A percentile compares a stretch with the other conserved stretches of the same genome.
Evolutionary conservation across 2,888 invertebrate genomes (phyloP).

Genomic region (Rapana venosa): DNA sequence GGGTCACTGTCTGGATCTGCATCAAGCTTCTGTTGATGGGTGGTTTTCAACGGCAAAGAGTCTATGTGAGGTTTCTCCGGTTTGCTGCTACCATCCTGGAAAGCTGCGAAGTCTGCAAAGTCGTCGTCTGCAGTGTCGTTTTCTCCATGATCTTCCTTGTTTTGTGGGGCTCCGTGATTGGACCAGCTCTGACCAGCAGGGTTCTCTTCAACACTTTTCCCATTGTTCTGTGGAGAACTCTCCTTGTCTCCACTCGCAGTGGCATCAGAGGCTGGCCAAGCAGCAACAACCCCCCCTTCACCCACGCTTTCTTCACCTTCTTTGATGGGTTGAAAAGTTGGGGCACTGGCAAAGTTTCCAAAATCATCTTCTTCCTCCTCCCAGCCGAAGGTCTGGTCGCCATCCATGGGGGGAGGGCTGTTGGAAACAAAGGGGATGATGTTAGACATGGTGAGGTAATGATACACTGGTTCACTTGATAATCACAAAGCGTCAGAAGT

Average conservation of each 20-base stretch:
- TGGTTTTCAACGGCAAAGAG: conserved; percentile 1
- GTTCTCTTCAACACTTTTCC: background rate
- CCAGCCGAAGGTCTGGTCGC: conserved; percentile 57
- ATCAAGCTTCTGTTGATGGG: background rate
- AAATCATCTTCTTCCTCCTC: conserved; percentile 61
- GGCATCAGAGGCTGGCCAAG: conserved; percentile 17
- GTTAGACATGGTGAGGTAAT: conserved; percentile 61
- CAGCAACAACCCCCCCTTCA: conserved; percentile 19
- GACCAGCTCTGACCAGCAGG: background rate
- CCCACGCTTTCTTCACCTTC: background rate
- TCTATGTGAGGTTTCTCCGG: conserved; percentile 21
- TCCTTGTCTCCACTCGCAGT: background rate
- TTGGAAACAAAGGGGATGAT: conserved; percentile 72
- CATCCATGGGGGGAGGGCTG: conserved; percentile 69
- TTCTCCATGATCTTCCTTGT: background rate
- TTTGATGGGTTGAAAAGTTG: conserved; percentile 44
- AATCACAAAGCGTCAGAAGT: background rate
- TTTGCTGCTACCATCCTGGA: conserved; percentile 26
- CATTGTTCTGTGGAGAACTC: background rate
- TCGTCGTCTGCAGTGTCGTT: conserved; percentile 44
- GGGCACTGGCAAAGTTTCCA: conserved; percentile 43
- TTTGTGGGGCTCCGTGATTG: background rate
- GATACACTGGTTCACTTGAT: background rate
- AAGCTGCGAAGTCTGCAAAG: conserved; percentile 50
- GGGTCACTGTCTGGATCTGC: background rate